Base-by-base conservation (phyloP, 2,888 invertebrate genomes). In the Lasioglossum oenotherae region DNA sequence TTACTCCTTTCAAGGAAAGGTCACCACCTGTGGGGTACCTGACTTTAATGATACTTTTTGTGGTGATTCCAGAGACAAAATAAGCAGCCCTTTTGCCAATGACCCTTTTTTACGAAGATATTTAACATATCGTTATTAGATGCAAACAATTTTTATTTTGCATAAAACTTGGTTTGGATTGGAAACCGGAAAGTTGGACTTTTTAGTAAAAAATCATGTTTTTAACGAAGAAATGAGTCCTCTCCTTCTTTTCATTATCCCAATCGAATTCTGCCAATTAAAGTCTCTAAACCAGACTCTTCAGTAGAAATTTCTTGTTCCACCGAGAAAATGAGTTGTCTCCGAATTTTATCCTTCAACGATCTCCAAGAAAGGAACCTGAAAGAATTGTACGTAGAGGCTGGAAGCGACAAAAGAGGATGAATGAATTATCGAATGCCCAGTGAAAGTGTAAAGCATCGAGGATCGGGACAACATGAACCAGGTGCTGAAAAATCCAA, bases 401-500 rank as follows among this genome's bases (percentile, higher is more conserved):
- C 53, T 53, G 41, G 75, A 64, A 75, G 73, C 38, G 64, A 53
- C 76, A 60, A 76, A 80, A 74, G 77, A 71, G 49, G 75, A 38
- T 35, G 19, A 49, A 76, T 88, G 80, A 84, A 82, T 86, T 79
- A 82, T 88, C 64, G 81, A 85, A 79, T 64, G 75, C 49, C 57
- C 67, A 67, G 69, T 78, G 67, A 88, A 85, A 74, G 78, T 78
- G 86, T 86, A 79, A 86, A 90, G 75, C 57, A 10, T 57, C 49
- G 81, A 72, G 71, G 67, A 69, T 46, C 23, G 74, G 72, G 57
- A 60, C 78, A 78, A 19, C 27, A 86, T 81, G 84, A 71, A 79
- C 60, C 90, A 89, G 91, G 82, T 89, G 90, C 46, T 80, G 74
- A 76, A 67, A 84, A 89, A 81, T 60, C 78, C 72, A 35, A 78